Conservation (phyloP, 2,113 vertebrate genomes). For the Zapus hudsonius region DNA sequence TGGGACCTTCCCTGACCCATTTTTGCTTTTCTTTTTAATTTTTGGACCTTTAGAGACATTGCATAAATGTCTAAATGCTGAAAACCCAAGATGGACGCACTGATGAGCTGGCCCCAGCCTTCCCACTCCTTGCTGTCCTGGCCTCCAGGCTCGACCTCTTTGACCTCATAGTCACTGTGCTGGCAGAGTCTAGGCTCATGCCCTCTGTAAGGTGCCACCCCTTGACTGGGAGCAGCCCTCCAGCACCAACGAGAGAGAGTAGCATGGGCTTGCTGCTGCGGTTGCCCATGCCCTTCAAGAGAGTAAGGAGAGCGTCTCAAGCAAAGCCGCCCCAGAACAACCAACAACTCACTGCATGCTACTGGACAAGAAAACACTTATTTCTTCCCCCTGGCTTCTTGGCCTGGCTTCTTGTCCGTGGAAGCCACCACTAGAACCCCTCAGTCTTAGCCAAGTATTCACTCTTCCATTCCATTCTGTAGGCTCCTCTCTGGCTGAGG, state of each 20-base stretch:
- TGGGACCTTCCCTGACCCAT: neutral
- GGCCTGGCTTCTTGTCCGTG: rapidly evolving
- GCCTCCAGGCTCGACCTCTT: too few relatives aligned
- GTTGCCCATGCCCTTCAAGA: constrained; percentile 57
- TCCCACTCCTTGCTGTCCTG: too few relatives aligned
- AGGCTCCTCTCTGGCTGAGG: neutral
- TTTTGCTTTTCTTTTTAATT: neutral
- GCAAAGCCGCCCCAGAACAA: neutral
- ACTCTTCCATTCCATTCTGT: neutral
- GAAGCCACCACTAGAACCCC: neutral
- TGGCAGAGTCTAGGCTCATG: neutral
- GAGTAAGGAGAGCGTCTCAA: neutral
- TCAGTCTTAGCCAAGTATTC: rapidly evolving
- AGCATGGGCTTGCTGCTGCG: constrained; percentile 51
- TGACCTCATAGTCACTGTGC: neutral
- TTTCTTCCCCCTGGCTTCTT: neutral
- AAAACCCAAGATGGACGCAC: neutral
- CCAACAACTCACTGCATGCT: neutral
- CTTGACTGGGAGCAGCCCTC: constrained; percentile 15
- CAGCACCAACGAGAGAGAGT: constrained; percentile 40
- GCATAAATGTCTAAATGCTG: neutral
- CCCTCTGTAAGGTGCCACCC: neutral
- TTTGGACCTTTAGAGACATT: neutral
- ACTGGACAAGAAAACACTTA: neutral
- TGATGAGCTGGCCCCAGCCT: neutral